Percentiles rank a stretch among this genome's conserved stretches.
Conservation (phyloP, 2,888 invertebrate species). For the Drosophila fungiperda region DNA sequence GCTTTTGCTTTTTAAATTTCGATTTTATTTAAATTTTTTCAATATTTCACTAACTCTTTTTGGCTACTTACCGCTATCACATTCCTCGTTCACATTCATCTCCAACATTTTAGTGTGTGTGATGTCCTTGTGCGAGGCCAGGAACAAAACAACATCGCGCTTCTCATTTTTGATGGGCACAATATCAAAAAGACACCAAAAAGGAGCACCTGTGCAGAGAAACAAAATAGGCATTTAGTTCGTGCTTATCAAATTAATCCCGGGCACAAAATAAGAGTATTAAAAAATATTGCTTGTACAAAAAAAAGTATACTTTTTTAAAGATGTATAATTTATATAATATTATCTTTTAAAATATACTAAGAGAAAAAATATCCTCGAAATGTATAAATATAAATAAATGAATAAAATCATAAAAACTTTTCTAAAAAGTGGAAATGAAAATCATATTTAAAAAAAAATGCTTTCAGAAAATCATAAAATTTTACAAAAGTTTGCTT, state of each 20-base stretch:
- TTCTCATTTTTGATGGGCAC: conserved; percentile 99
- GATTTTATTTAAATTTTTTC: background rate
- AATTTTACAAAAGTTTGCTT: too few relatives aligned
- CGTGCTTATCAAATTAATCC: background rate
- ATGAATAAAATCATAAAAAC: background rate
- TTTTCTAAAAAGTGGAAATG: background rate
- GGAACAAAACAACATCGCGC: conserved; percentile 97
- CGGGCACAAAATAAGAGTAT: background rate
- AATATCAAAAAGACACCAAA: conserved; percentile 98
- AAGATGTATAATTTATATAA: background rate
- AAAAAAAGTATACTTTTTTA: background rate
- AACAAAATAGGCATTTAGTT: background rate
- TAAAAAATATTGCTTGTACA: background rate
- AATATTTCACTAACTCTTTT: background rate
- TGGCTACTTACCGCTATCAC: conserved; percentile 92
- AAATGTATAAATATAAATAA: background rate
- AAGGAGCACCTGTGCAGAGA: conserved; percentile 90
- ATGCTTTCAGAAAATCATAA: background rate
- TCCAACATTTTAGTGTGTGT: conserved; percentile 96
- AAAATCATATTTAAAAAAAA: background rate
- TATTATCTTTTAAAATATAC: background rate
- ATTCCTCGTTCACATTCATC: conserved; percentile 93
- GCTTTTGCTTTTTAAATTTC: conserved; percentile 12
- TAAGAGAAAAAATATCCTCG: background rate
- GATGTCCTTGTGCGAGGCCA: conserved; percentile 98